phyloP scores from a whole-genome alignment of 2,113 vertebrate genomes.

The Calidris pugnax region DNA sequence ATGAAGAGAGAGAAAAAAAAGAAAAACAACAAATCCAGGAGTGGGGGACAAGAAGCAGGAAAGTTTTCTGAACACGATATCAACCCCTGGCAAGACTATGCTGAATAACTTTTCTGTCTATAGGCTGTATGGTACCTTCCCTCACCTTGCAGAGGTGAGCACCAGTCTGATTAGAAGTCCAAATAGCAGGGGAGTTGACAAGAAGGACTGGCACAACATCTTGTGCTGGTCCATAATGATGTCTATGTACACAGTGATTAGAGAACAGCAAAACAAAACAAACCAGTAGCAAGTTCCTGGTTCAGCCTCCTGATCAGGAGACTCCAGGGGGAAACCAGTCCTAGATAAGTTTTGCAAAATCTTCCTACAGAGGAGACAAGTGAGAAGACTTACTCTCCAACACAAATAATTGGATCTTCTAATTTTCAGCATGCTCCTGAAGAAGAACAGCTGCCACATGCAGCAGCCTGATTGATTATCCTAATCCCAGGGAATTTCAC shows the following conservation, averaged over 20 bases:
- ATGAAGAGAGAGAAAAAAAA: not conserved
- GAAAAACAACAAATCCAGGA: not conserved
- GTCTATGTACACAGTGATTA: not conserved
- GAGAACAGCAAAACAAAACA: not conserved
- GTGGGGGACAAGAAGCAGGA: not conserved
- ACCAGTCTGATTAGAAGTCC: not conserved
- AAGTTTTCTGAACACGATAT: not conserved
- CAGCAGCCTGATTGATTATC: not conserved
- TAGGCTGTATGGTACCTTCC: not conserved
- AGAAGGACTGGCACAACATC: not conserved
- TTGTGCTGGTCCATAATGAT: not conserved
- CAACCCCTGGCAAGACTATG: not conserved
- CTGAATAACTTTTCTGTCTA: too few relatives aligned
- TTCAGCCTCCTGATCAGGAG: not conserved
- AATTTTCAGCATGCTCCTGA: not conserved
- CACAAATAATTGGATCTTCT: not conserved
- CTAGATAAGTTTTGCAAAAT: not conserved
- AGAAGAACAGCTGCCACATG: not conserved
- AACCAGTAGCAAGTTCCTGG: fast-evolving
- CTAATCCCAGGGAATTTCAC: not conserved
- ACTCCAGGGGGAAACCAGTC: not conserved
- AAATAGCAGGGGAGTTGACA: not conserved
- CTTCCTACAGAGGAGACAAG: not conserved
- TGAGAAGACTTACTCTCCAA: not conserved
- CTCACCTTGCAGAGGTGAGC: not conserved